Evolutionary conservation across 2,113 vertebrate genomes (phyloP).

Genomic region (Rhinoderma darwinii): DNA sequence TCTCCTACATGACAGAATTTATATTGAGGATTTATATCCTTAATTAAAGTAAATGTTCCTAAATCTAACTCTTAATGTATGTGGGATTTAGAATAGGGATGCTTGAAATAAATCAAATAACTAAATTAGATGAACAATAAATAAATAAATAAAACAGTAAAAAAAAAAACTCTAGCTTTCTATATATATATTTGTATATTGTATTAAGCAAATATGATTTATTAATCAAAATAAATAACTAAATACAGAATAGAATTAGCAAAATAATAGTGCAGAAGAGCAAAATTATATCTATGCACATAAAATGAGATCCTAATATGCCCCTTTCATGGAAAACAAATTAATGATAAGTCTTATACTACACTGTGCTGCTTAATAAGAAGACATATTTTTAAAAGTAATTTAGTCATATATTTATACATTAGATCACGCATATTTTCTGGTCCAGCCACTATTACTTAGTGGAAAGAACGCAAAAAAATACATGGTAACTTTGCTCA

Average conservation of each 20-base stretch:
- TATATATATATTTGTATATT: too few relatives aligned
- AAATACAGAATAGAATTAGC: background rate
- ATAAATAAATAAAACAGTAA: background rate
- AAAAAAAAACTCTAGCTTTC: too few relatives aligned
- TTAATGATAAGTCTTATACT: background rate
- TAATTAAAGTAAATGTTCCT: constrained; percentile 15
- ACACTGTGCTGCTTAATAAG: background rate
- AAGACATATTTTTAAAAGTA: too few relatives aligned
- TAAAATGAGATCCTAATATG: background rate
- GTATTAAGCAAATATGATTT: too few relatives aligned
- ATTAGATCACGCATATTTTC: background rate
- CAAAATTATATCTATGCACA: too few relatives aligned
- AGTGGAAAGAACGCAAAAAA: too few relatives aligned
- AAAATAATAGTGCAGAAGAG: background rate
- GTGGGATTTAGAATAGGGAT: background rate
- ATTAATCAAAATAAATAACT: background rate
- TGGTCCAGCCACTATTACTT: too few relatives aligned
- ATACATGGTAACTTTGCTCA: too few relatives aligned
- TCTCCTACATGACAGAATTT: constrained; percentile 22
- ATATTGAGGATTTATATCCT: constrained; percentile 12
- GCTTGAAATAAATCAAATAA: background rate
- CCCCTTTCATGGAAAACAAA: background rate
- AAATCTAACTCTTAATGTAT: background rate
- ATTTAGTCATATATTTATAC: too few relatives aligned
- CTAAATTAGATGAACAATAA: background rate